Base-by-base conservation (phyloP, 2,888 invertebrate genomes). In the Rhyacophila evoluta region DNA sequence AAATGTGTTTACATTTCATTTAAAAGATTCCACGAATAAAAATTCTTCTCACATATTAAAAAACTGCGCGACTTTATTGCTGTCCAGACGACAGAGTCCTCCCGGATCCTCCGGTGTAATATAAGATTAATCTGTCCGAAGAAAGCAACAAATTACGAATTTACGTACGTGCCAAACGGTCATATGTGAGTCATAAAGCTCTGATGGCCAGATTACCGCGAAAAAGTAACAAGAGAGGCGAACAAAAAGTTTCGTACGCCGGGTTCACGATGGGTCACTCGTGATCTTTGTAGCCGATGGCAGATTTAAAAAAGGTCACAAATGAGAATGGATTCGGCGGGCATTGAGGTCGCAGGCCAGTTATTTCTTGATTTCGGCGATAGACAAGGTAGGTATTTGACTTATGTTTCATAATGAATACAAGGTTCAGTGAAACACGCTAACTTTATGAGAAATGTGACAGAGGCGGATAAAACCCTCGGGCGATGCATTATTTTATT, bases 301-400 rank as follows among this genome's bases (percentile, higher is more conserved):
- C 69, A 68, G 74, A 68, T 33, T 75, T 55, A 15, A 67, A 36
- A 75, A 75, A 75, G 75, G 75, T 75, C 75, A 75, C 67, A 68
- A 25, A 37, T 36, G 68, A 25, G 29, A 69, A 69, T 69, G 69
- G 69, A 69, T 28, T 33, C 69, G 55, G 69, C 69, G 8, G 28
- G 19, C 69, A 33, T 29, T 33, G 69, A 69, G 69, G 69, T 69
- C 69, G 69, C 69, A 69, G 15, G 33, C 29, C 33, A 28, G 27
- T 69, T 69, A 29, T 29, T 69, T 69, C 15, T 33, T 69, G 69
- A 69, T 69, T 69, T 69, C 33, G 33, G 69, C 28, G 69, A 69
- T 69, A 69, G 69, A 69, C n/a, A 29, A 55, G 55, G 55, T 55
- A 55, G 55, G 55, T 55, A 55, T 55, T 8, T 8, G 69, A 15